phyloP scores from a whole-genome alignment of 2,797 vertebrate species.

The Enteromius paludinosus region DNA sequence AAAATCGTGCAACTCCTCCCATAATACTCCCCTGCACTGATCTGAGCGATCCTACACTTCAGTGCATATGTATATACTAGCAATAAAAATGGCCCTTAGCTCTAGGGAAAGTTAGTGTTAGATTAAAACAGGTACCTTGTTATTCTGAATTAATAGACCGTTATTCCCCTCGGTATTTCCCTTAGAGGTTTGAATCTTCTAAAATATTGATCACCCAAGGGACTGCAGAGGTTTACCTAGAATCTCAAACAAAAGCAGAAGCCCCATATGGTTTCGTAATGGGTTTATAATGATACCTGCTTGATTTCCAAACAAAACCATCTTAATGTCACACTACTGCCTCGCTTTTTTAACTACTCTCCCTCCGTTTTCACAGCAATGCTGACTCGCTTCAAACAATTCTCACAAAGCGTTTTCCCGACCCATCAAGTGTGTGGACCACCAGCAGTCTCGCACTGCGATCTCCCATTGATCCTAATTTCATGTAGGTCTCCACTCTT shows the following conservation, averaged over 20 bases:
- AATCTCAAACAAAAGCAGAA: conserved; percentile 46
- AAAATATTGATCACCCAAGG: conserved; percentile 38
- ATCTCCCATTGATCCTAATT: conserved; percentile 51
- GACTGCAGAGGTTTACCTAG: conserved; percentile 41
- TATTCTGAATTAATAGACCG: conserved; percentile 53
- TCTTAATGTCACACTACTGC: conserved; percentile 44
- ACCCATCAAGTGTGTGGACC: conserved; percentile 42
- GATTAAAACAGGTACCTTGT: conserved; percentile 52
- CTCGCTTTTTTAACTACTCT: conserved; percentile 47
- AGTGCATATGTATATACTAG: conserved; percentile 49
- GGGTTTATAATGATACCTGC: conserved; percentile 76
- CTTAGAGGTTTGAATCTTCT: conserved; percentile 41
- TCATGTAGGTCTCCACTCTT: conserved; percentile 35
- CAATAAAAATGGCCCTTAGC: conserved; percentile 50
- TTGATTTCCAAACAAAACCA: conserved; percentile 70
- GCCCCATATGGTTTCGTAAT: conserved; percentile 67
- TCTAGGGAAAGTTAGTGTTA: conserved; percentile 38
- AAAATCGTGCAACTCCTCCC: conserved; percentile 51
- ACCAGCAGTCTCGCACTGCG: conserved; percentile 28
- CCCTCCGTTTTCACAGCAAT: conserved; percentile 29
- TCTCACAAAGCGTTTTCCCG: conserved; percentile 23
- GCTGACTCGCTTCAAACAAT: conserved; percentile 46
- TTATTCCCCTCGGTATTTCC: conserved; percentile 21
- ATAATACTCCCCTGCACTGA: conserved; percentile 32
- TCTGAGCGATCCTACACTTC: conserved; percentile 44